A percentile compares a stretch with the other conserved stretches of the same genome.
These are phyloP conservation scores for Drosophila pectinifera DNA, from an alignment of 1,140 invertebrate species.

Conservation along the genomic window DNA sequence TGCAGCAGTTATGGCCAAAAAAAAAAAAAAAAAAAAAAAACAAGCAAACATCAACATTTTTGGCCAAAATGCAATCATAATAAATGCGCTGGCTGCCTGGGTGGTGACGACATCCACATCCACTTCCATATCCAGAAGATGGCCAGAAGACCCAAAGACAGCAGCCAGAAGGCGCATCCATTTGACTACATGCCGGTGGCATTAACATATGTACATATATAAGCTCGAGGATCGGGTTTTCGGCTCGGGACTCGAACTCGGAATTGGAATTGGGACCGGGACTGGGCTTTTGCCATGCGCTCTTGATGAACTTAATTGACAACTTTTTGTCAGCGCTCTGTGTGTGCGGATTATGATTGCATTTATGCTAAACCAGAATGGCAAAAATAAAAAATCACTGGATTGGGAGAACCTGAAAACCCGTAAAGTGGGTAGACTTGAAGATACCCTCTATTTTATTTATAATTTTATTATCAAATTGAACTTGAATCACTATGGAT, in stretches of 20 bases:
- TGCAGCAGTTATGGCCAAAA: slow-evolving; percentile 1
- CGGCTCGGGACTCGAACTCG: slow-evolving; percentile 6
- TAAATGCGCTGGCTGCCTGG: slow-evolving; percentile 76
- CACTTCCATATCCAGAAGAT: slow-evolving; percentile 8
- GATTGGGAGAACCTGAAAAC: neutral
- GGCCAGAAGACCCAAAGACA: neutral
- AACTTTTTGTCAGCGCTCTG: slow-evolving; percentile 78
- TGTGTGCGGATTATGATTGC: slow-evolving; percentile 80
- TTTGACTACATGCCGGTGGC: slow-evolving; percentile 47
- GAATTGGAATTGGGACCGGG: slow-evolving; percentile 5
- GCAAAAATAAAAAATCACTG: neutral
- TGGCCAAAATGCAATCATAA: slow-evolving; percentile 79
- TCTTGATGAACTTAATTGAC: slow-evolving; percentile 79
- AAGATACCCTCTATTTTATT: slow-evolving; percentile 4
- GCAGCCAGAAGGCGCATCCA: slow-evolving; percentile 8
- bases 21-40: neutral
- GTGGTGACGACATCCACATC: slow-evolving; percentile 54
- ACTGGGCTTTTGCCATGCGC: slow-evolving; percentile 37
- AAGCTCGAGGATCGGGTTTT: slow-evolving; percentile 14
- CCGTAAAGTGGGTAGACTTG: too few species aligned
- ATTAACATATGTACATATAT: slow-evolving; percentile 49
- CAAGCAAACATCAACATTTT: slow-evolving; percentile 41
- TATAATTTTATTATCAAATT: too few species aligned
- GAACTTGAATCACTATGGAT: too few species aligned
- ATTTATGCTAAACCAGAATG: slow-evolving; percentile 65